Evolutionary conservation across 1,140 invertebrate genomes (phyloP), one percentile per base, ranked within the genome.

Genomic region (Hycleus phaleratus): DNA sequence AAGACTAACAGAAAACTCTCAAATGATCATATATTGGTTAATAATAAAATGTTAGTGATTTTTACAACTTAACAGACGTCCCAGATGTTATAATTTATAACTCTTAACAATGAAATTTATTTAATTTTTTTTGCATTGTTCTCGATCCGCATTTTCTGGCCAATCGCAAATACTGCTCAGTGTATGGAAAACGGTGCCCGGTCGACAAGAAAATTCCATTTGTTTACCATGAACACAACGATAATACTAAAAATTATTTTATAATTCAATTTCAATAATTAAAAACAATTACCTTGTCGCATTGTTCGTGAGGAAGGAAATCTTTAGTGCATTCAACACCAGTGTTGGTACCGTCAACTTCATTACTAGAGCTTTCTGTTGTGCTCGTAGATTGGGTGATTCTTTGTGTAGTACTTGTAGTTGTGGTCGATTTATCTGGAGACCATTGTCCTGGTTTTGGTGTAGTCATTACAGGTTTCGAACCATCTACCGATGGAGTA

Each of bases 181-280:
- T 0, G 78, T 78, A 62, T 91, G 86, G 76, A 86, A 92, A n/a
- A 88, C 80, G 0, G 87, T 85, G 24, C 86, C 86, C 1, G 80
- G 75, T 59, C 82, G 80, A 66, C 88, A 91, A 12, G 78, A 75
- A 67, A 87, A 88, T 64, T 83, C 79, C n/a, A 85, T 73, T 4
- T 83, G 80, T 67, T 84, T 82, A 18, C 85, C 86, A 68, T 90
- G 83, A 4, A 86, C 85, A 67, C 90, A 92, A 49, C 86, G 80
- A 74, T 87, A 91, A 64, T 90, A 92, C 88, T 91, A 73, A 58
- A 64, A 63, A 64, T 39, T 49, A 53, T 53, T 46, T 42, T 18
- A 48, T 48, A 59, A 49, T 32, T 43, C 24, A n/a, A 48, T 38
- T 1, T 38, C 1, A 56, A 12, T 11, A 58, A 56, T 53, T 38